These are phyloP conservation scores for Edolisoma coerulescens DNA, from an alignment of 2,113 vertebrate genomes.

Conservation along the genomic window DNA sequence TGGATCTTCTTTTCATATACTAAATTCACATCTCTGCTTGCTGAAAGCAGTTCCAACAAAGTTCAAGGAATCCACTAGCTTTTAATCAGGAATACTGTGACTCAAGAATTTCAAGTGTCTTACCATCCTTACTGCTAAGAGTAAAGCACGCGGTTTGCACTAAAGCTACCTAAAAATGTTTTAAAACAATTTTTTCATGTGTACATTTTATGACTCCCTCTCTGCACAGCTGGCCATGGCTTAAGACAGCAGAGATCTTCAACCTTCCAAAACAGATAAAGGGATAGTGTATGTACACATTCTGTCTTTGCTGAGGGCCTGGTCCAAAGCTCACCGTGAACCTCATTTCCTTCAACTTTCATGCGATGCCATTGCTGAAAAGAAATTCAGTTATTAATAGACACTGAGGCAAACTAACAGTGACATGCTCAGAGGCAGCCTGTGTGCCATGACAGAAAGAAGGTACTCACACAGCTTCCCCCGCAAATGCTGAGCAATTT, in stretches of 20 bases:
- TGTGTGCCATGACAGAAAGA: background rate
- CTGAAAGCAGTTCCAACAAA: background rate
- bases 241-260: background rate
- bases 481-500: background rate
- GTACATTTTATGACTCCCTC: background rate
- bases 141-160: background rate
- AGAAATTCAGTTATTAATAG: background rate
- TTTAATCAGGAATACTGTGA: background rate
- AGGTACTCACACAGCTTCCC: background rate
- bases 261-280: background rate
- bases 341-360: background rate
- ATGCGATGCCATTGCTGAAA: background rate
- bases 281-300: accelerated
- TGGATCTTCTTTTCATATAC: background rate
- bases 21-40: background rate
- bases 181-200: background rate
- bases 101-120: background rate
- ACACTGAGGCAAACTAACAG: background rate
- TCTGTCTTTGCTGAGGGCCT: background rate
- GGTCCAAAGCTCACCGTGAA: background rate
- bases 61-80: background rate
- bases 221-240: background rate
- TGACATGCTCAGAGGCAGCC: background rate
- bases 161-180: background rate
- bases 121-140: background rate